Evolutionary conservation across 2,888 invertebrate genomes (phyloP), one percentile per base, ranked within the genome.

Genomic region (Argynnis bischoffii): DNA sequence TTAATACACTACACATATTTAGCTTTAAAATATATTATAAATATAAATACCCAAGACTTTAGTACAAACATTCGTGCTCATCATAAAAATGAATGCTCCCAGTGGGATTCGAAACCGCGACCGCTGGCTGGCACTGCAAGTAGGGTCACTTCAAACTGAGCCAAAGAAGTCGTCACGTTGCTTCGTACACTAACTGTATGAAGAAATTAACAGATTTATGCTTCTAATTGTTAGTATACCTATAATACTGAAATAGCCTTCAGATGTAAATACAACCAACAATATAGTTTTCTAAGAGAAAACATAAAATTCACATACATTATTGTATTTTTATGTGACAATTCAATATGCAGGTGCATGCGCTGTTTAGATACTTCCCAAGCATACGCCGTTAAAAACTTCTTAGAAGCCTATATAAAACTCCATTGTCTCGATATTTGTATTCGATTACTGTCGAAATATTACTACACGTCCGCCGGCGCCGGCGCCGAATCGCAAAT

Each of bases 401-500:
- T 88, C 86, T 81, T 72, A 73, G 87, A 87, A 77, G 83, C 75
- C 76, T 78, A 76, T 81, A 83, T 83, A 82, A 82, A 83, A 82
- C 80, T 78, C 79, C 79, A 83, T 86, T 82, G 81, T 84, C 79
- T 68, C 73, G 78, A 80, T 83, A 88, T 90, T 89, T 85, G 89
- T 89, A 89, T 90, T 86, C 89, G 84, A 81, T 74, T 73, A 83
- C 82, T 82, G 86, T 81, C 77, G 74, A 78, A 76, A 63, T 55
- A 63, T 55, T n/a, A 54, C 84, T 85, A 86, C 88, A 87, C 84
- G 85, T 85, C 84, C 80, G 82, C 78, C 81, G 79, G 75, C 82
- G 78, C 79, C 82, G 88, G 90, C 89, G 89, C 90, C 89, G 84
- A 86, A 86, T 86, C 82, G 85, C 84, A 86, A 89, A 88, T 86